Evolutionary conservation across 2,797 vertebrate genomes (phyloP).

Genomic region (Anguilla pacifica): DNA sequence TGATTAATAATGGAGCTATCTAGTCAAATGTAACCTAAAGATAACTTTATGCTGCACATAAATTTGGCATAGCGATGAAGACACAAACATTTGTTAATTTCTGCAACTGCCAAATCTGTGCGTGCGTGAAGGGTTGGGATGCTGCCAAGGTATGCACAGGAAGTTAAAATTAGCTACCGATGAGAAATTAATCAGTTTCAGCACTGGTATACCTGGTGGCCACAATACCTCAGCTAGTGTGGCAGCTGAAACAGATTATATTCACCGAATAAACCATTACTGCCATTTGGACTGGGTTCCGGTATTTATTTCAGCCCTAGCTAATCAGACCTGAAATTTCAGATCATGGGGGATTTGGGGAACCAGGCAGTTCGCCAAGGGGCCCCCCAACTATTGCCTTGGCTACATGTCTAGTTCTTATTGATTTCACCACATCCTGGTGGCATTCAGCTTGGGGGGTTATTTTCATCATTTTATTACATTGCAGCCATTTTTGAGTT

Average conservation of each 20-base stretch:
- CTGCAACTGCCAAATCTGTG: background rate
- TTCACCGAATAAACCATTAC: background rate
- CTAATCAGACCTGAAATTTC: background rate
- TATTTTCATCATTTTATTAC: background rate
- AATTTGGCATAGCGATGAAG: no score
- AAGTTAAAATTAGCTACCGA: background rate
- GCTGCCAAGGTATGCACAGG: background rate
- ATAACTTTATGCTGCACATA: no score
- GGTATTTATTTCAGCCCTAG: background rate
- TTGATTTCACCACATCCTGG: background rate
- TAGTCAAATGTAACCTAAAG: no score
- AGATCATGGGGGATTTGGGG: background rate
- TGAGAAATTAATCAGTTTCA: background rate
- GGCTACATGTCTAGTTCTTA: background rate
- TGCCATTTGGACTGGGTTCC: background rate
- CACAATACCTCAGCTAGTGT: background rate
- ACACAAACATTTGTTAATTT: background rate
- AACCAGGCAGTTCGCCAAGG: background rate
- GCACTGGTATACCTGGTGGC: background rate
- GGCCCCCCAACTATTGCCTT: no score
- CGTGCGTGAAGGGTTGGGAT: background rate
- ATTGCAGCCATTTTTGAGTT: background rate
- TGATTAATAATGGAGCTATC: no score
- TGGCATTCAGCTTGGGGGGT: background rate
- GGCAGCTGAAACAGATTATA: background rate